Conservation (phyloP, 2,113 vertebrate genomes). For the Equus quagga region DNA sequence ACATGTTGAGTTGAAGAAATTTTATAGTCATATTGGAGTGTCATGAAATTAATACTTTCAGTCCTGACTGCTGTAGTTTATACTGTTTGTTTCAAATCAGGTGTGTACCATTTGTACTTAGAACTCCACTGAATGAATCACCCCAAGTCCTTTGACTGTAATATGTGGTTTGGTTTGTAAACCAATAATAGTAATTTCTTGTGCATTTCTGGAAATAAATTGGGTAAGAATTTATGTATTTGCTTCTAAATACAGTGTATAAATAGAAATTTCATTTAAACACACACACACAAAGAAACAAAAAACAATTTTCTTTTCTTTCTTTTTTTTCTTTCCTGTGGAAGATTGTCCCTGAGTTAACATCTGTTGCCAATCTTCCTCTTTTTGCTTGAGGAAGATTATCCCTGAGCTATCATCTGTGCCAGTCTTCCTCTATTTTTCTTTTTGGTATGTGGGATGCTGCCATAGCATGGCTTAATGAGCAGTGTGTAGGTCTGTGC, state of each 20-base stretch:
- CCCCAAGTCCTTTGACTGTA: conserved; percentile 90
- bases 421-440: no score
- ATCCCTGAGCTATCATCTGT: no score
- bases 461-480: no score
- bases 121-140: conserved; percentile 86
- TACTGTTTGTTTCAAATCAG: conserved; percentile 83
- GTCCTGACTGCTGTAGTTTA: conserved; percentile 92
- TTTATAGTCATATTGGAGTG: conserved; percentile 87
- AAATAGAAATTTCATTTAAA: conserved; percentile 92
- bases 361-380: no score
- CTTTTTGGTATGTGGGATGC: no score
- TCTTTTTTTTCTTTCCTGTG: no score
- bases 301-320: neutral
- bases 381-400: no score
- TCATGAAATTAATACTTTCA: conserved; percentile 89
- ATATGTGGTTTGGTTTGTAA: conserved; percentile 88
- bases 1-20: conserved; percentile 79
- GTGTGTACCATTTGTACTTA: conserved; percentile 79
- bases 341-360: no score
- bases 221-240: conserved; percentile 93
- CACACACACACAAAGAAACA: conserved; percentile 34
- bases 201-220: conserved; percentile 95
- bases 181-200: conserved; percentile 93
- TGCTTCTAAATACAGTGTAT: conserved; percentile 91
- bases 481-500: no score